A percentile compares a stretch with the other conserved stretches of the same genome.
Conservation (phyloP, 2,888 invertebrate species). For the Diarsia dahlii region DNA sequence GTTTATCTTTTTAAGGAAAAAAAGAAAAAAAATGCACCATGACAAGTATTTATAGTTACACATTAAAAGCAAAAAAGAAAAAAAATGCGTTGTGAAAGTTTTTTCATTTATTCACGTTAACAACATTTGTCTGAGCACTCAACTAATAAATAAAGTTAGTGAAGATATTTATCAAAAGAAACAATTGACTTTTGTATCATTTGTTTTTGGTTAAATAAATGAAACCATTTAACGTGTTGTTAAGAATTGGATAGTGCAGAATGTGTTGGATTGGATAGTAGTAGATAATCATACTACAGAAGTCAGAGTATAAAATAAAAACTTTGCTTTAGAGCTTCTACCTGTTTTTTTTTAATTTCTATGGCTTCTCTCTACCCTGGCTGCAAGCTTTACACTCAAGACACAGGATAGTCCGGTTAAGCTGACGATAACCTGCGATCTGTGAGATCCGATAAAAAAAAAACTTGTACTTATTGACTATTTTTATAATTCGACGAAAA, state of each 20-base stretch:
- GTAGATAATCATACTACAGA: too few species aligned
- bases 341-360: too few species aligned
- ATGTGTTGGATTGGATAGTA: too few species aligned
- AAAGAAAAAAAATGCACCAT: not conserved
- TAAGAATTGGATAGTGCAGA: not conserved
- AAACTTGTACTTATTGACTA: too few species aligned
- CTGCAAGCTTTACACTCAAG: too few species aligned
- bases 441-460: too few species aligned
- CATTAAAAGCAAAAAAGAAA: constrained; percentile 33
- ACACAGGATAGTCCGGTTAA: too few species aligned
- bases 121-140: constrained; percentile 46
- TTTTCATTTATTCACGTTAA: constrained; percentile 54
- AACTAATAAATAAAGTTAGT: constrained; percentile 54
- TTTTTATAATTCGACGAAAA: not conserved
- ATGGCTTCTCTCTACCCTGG: too few species aligned
- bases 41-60: not conserved
- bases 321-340: too few species aligned
- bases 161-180: constrained; percentile 52
- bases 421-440: too few species aligned
- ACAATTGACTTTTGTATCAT: constrained; percentile 32
- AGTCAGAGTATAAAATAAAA: too few species aligned
- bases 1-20: constrained; percentile 1
- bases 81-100: constrained; percentile 40
- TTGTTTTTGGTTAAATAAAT: constrained; percentile 25
- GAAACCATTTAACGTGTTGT: not conserved